A percentile compares a stretch with the other conserved stretches of the same genome.
Evolutionary conservation across 2,113 vertebrate genomes (phyloP).

Genomic region (Pantherophis guttatus): DNA sequence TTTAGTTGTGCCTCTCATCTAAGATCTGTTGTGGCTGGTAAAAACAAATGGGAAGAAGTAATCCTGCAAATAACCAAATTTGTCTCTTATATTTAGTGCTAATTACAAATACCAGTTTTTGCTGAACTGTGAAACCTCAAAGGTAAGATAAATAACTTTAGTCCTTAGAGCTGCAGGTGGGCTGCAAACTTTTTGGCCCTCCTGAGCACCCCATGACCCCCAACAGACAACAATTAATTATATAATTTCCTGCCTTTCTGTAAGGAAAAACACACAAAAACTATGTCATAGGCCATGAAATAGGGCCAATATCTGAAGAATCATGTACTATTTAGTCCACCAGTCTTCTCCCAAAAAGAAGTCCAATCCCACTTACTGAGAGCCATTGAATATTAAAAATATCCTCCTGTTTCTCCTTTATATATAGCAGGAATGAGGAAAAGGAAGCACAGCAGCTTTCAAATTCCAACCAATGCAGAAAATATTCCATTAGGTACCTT

Average conservation of each 20-base stretch:
- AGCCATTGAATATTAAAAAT: neutral
- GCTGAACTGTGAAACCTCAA: neutral
- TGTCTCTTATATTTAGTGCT: neutral
- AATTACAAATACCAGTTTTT: neutral
- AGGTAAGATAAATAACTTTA: neutral
- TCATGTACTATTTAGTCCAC: neutral
- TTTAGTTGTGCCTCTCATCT: neutral
- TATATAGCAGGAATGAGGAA: neutral
- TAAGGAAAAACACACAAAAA: neutral
- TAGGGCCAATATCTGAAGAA: neutral
- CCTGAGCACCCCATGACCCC: neutral
- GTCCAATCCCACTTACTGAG: neutral
- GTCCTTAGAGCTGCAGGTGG: neutral
- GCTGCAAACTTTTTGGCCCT: neutral
- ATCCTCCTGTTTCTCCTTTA: neutral
- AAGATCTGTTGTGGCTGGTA: neutral
- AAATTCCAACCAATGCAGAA: neutral
- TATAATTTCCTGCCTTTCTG: neutral
- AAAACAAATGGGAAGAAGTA: neutral
- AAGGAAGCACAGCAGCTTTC: neutral
- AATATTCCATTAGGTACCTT: neutral
- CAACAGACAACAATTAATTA: neutral
- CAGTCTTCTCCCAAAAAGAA: neutral
- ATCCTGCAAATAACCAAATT: neutral
- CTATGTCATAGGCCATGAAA: neutral